Conservation (phyloP, 2,888 invertebrate genomes). For the Cylloceria caligata region DNA sequence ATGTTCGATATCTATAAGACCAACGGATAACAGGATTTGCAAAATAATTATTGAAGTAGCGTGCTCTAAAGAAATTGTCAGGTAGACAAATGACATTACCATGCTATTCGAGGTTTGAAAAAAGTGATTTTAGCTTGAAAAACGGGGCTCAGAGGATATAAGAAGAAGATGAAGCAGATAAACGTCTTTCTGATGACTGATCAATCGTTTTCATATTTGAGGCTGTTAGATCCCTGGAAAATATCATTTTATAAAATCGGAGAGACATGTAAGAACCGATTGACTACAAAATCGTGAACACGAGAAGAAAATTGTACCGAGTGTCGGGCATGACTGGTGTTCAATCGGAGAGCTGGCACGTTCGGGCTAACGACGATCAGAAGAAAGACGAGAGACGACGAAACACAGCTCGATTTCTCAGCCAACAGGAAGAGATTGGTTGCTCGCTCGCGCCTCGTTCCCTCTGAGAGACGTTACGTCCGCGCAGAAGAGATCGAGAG, state of each 20-base stretch:
- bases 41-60: too few relatives aligned
- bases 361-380: constrained; percentile 25
- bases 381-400: constrained; percentile 8
- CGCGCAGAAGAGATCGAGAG: constrained; percentile 36
- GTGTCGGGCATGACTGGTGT: constrained; percentile 2
- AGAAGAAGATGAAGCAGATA: too few relatives aligned
- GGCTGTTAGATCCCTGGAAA: not conserved
- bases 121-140: too few relatives aligned
- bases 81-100: too few relatives aligned
- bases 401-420: constrained; percentile 40
- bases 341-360: not conserved
- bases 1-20: too few relatives aligned
- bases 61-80: too few relatives aligned
- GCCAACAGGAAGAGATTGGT: constrained; percentile 52
- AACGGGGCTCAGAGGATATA: too few relatives aligned
- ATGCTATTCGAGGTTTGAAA: too few relatives aligned
- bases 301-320: not conserved
- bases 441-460: constrained; percentile 36
- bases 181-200: not conserved
- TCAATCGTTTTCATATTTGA: not conserved
- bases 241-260: not conserved
- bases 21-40: too few relatives aligned
- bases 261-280: not conserved
- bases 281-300: constrained; percentile 22
- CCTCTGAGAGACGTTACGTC: constrained; percentile 25